Base-by-base conservation (phyloP, 37 sponge, comb jelly and placozoan genomes). In the Bolinopsis microptera region DNA sequence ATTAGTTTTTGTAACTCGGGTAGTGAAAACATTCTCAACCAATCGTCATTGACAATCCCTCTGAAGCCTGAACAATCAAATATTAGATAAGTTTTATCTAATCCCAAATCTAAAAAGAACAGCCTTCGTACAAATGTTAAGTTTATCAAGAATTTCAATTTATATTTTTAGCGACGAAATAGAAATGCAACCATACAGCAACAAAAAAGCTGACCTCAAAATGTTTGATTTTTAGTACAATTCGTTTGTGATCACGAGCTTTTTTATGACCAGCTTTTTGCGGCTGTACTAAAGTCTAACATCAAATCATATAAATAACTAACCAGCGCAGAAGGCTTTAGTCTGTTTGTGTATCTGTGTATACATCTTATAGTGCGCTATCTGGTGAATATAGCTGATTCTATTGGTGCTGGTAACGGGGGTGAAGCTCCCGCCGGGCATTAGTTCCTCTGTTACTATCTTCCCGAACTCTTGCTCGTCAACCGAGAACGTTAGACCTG, bases 401-500 rank as follows among this genome's bases (percentile, higher is more conserved):
- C 96, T 97, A 94, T 99, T 99, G 23, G 96, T 96, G 92, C 95
- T 95, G 61, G 96, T 95, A 36, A 99, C 97, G 27, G 95, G 93
- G 30, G 96, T 95, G 0, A 39, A 88, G 93, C 95, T 77, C 28
- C 99, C 99, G n/a, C 96, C 97, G n/a, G 95, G 95, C 67, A 95
- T 96, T 68, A 99, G 94, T 32, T 99, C 99, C 93, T 99, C 96
- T 25, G 95, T 96, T 13, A 96, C 94, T 8, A 95, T 95, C 95
- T 96, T 97, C 24, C 99, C 99, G 92, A 99, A 92, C 75, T 95
- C 93, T 32, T 97, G 94, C 35, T 96, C 97, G 32, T 99, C 96
- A 93, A 96, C 94, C 0, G 96, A 95, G 61, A 99, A 99, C 24
- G 98, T 96, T 27, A 99, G 92, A 37, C 95, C 95, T 18, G 90